Evolutionary conservation across 23 tunicate species (phyloP).

Genomic region (Trididemnum miniatum): DNA sequence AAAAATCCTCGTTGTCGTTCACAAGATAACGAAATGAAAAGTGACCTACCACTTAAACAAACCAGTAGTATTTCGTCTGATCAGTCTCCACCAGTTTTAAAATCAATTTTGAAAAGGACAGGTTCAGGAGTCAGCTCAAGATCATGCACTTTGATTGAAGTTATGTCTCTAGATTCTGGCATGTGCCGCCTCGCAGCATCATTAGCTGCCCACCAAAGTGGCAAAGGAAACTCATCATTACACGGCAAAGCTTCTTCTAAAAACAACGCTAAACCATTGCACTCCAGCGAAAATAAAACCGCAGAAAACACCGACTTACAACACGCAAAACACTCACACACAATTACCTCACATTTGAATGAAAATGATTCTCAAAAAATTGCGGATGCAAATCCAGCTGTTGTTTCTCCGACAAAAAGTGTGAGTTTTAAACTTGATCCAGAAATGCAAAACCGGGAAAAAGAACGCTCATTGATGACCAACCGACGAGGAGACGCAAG

Average conservation of each 20-base stretch:
- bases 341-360: background rate
- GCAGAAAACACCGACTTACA: background rate
- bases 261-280: background rate
- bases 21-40: background rate
- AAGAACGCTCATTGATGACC: background rate
- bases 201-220: background rate
- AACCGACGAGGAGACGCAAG: constrained; percentile 43
- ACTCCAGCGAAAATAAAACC: background rate
- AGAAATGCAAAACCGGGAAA: constrained; percentile 29
- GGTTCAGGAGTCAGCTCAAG: constrained; percentile 60
- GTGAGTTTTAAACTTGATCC: constrained; percentile 70
- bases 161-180: constrained; percentile 66
- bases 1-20: background rate
- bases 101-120: constrained; percentile 53
- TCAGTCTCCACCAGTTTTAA: constrained; percentile 2
- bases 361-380: background rate
- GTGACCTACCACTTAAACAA: background rate
- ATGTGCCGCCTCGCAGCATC: constrained; percentile 58
- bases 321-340: background rate
- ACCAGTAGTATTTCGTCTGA: background rate
- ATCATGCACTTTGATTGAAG: constrained; percentile 44
- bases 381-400: background rate
- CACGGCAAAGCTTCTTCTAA: background rate
- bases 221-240: background rate
- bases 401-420: constrained; percentile 41